Evolutionary conservation across 2,888 invertebrate genomes (phyloP).

Genomic region (Parnassius mnemosyne): DNA sequence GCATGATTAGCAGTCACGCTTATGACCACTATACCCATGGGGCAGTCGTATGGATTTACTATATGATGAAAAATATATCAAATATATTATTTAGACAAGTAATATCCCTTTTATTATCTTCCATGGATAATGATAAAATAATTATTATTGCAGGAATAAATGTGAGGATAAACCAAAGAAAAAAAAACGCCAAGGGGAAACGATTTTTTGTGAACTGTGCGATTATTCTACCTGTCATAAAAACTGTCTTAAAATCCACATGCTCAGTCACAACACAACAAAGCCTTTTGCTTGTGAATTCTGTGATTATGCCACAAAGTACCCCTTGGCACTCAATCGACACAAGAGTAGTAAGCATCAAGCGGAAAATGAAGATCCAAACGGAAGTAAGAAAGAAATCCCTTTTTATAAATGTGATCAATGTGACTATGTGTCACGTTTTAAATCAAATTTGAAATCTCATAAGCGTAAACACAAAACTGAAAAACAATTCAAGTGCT

Average conservation of each 20-base stretch:
- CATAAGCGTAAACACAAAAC: conserved; percentile 48
- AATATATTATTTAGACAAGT: no score
- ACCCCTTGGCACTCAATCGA: conserved; percentile 45
- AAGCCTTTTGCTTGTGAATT: conserved; percentile 44
- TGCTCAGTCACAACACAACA: conserved; percentile 41
- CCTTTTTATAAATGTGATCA: conserved; percentile 36
- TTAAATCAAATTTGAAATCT: conserved; percentile 40
- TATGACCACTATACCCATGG: no score
- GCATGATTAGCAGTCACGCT: no score
- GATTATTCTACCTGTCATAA: conserved; percentile 51
- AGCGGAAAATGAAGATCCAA: conserved; percentile 28
- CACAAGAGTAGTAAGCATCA: conserved; percentile 50
- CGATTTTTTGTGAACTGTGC: conserved; percentile 44
- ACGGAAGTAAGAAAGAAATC: conserved; percentile 23
- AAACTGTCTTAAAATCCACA: conserved; percentile 49
- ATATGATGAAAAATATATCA: no score
- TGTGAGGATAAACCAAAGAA: conserved; percentile 17
- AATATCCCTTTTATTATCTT: no score
- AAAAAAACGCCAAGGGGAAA: conserved; percentile 21
- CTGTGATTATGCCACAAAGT: conserved; percentile 54
- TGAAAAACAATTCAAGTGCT: conserved; percentile 41
- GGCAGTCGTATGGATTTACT: no score
- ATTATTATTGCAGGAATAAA: conserved; percentile 4
- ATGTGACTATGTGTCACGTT: conserved; percentile 42
- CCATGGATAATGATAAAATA: not conserved